These are phyloP conservation scores for Phyllotreta striolata DNA, from an alignment of 2,888 invertebrate species.

Conservation along the genomic window DNA sequence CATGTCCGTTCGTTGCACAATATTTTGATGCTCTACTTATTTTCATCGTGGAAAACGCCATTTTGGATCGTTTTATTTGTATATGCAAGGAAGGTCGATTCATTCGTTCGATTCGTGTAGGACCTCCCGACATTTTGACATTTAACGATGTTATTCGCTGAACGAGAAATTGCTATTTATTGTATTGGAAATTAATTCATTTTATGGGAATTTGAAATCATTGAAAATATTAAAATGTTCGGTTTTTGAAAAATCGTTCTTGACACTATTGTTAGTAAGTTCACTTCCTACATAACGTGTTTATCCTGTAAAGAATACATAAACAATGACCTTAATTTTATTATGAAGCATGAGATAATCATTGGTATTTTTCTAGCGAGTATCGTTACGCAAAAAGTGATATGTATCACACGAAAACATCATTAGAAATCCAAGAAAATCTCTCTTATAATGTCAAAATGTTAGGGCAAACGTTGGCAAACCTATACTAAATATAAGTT, in stretches of 20 bases:
- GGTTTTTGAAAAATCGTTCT: too few relatives aligned
- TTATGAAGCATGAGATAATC: constrained; percentile 16
- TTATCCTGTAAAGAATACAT: not conserved
- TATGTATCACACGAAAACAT: constrained; percentile 9
- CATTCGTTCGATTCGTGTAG: constrained; percentile 6
- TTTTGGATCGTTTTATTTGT: not conserved
- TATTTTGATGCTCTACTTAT: constrained; percentile 18
- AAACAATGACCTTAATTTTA: constrained; percentile 13
- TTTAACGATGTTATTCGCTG: constrained; percentile 11
- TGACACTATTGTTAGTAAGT: not conserved
- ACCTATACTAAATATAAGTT: too few relatives aligned
- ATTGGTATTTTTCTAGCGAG: constrained; percentile 2
- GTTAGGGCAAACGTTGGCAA: too few relatives aligned
- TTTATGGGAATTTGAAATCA: too few relatives aligned
- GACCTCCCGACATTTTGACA: constrained; percentile 11
- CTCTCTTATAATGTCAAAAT: too few relatives aligned
- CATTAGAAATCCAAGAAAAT: constrained; percentile 3
- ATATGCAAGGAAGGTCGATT: constrained; percentile 4
- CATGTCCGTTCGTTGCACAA: constrained; percentile 10
- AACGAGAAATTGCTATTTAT: not conserved
- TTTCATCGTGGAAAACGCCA: not conserved
- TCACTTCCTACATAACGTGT: not conserved
- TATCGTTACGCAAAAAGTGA: constrained; percentile 5
- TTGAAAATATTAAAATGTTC: too few relatives aligned
- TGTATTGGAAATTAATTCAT: too few relatives aligned